phyloP scores from a whole-genome alignment of 2,888 invertebrate species.

The Pammene fasciana region DNA sequence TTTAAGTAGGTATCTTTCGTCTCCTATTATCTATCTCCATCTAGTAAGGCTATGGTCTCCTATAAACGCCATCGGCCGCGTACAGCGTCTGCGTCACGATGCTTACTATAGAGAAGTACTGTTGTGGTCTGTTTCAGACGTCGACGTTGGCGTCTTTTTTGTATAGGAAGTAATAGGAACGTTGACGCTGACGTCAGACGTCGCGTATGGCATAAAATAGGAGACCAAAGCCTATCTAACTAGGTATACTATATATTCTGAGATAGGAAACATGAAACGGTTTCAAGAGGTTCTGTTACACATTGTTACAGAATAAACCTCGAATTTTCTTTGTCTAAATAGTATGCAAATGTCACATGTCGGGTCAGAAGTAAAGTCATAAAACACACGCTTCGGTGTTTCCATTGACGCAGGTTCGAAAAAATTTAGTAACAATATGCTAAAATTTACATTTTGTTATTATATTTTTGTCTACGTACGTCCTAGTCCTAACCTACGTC shows the following conservation, averaged over 20 bases:
- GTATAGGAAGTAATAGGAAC: no score
- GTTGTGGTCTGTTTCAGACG: no score
- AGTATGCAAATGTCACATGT: constrained; percentile 15
- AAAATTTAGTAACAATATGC: constrained; percentile 13
- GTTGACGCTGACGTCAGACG: no score
- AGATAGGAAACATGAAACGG: not conserved
- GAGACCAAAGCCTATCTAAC: no score
- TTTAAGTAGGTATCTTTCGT: no score
- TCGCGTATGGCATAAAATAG: no score
- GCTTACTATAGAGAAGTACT: no score
- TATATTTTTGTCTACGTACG: constrained; percentile 14
- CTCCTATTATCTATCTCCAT: no score
- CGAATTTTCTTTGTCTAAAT: constrained; percentile 16
- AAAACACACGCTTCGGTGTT: constrained; percentile 2
- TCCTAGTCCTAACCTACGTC: not conserved
- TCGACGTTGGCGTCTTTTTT: no score
- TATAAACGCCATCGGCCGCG: no score
- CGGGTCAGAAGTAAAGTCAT: constrained; percentile 16
- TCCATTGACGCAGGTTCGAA: constrained; percentile 24
- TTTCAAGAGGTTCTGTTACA: not conserved
- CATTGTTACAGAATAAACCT: not conserved
- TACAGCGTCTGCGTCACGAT: no score
- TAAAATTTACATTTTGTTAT: constrained; percentile 24
- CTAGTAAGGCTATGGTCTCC: no score
- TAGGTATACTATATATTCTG: not conserved